Base-by-base conservation (phyloP, 2,888 invertebrate genomes). In the Drosophila trichaetosa region DNA sequence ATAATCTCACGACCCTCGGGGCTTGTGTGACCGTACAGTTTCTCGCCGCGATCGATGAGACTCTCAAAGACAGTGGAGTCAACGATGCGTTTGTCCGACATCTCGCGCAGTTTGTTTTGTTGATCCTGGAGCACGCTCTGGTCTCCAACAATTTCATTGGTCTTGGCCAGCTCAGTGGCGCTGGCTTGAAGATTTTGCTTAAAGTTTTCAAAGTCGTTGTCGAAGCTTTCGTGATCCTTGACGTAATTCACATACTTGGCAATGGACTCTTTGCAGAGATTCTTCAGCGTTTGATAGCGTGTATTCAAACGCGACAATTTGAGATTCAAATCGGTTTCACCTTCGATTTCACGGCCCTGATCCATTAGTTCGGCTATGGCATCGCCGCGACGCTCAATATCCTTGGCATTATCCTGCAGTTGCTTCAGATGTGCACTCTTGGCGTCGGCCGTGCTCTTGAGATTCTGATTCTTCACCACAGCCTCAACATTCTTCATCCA, bases 1-100 rank as follows among this genome's bases (percentile, higher is more conserved):
- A 99, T 97, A 6, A 96, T 95, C 94, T 99, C 99, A 82, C 99
- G 95, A 3, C 99, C 99, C 90, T 99, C 98, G 0, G 98, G 98
- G 57, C 98, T 98, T 0, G 99, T 99, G 88, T 98, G 98, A 0
- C 96, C 95, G 89, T 98, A 99, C 0, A 99, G 93, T 92, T 97
- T 97, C 93, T 99, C 99, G 2, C 98, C 98, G 38, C 96, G 95
- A 87, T 98, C 98, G 16, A 98, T 94, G 7, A 98, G 95, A 53
- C 96, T 95, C 92, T 98, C 98, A 91, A 98, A 97, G 42, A 95
- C 94, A 0, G 96, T 95, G 46, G 96, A 96, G 91, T 97, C 97
- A 82, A 96, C 96, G 29, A 97, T 97, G 79, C 96, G 95, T 8
- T 95, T 95, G 83, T 98, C 98, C 18, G 96, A 95, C 66, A 98